Evolutionary conservation across 2,113 vertebrate species (phyloP).

Genomic region (Tilapia sparmanii): DNA sequence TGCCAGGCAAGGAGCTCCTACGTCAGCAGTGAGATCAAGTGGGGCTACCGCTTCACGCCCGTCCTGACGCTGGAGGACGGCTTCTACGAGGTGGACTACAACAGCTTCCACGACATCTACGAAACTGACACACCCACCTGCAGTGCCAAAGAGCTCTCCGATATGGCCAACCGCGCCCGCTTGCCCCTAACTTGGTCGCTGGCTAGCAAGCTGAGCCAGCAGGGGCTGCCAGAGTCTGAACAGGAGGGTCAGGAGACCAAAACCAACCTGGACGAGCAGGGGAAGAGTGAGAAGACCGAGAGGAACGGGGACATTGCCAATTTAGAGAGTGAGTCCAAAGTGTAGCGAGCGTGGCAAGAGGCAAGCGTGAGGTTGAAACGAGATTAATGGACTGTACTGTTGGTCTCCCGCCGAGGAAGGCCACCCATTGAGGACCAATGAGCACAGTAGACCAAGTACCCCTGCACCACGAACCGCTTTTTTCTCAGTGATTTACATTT

Average conservation of each 20-base stretch:
- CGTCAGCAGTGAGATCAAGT: slow-evolving; percentile 91
- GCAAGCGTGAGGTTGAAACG: neutral
- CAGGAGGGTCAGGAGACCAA: slow-evolving; percentile 72
- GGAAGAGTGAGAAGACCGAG: slow-evolving; percentile 73
- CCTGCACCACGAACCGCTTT: slow-evolving; percentile 24
- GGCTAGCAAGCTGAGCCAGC: slow-evolving; percentile 91
- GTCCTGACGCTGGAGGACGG: slow-evolving; percentile 96
- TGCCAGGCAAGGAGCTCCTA: slow-evolving; percentile 97
- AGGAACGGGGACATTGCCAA: slow-evolving; percentile 91
- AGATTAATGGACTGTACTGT: neutral
- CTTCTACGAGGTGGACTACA: slow-evolving; percentile 98
- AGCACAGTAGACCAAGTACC: slow-evolving; percentile 45
- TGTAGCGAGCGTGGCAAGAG: slow-evolving; percentile 63
- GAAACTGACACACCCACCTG: slow-evolving; percentile 92
- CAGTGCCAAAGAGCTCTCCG: slow-evolving; percentile 89
- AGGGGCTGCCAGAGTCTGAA: slow-evolving; percentile 79
- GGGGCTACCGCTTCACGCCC: slow-evolving; percentile 95
- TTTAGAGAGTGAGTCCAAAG: slow-evolving; percentile 92
- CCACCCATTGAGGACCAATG: slow-evolving; percentile 23
- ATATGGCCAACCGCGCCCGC: slow-evolving; percentile 77
- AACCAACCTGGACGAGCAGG: slow-evolving; percentile 30
- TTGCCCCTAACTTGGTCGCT: slow-evolving; percentile 91
- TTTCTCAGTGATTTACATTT: slow-evolving; percentile 21
- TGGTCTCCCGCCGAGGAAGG: neutral
- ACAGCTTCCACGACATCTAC: slow-evolving; percentile 95